Conservation (phyloP, 2,888 invertebrate genomes). For the Homarus gammarus region DNA sequence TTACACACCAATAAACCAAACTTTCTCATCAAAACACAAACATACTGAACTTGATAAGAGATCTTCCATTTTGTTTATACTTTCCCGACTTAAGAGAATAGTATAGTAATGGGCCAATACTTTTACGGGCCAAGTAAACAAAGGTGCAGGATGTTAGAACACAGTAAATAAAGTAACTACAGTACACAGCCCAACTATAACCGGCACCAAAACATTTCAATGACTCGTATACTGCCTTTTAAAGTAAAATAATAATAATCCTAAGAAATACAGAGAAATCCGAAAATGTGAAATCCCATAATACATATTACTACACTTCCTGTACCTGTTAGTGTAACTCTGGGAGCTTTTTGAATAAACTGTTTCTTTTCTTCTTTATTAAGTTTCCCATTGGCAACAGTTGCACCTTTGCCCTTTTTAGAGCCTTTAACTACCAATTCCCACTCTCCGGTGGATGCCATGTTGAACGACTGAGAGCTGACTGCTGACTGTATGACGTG, state of each 20-base stretch:
- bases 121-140: too few relatives aligned
- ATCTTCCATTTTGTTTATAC: too few relatives aligned
- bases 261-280: background rate
- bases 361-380: slow-evolving; percentile 59
- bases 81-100: too few relatives aligned
- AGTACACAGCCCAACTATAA: too few relatives aligned
- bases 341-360: slow-evolving; percentile 47
- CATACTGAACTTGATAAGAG: too few relatives aligned
- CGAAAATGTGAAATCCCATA: background rate
- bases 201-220: too few relatives aligned
- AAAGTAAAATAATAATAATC: background rate
- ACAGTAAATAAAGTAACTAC: too few relatives aligned
- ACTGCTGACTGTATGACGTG: too few relatives aligned
- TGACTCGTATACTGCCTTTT: background rate
- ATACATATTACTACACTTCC: slow-evolving; percentile 21
- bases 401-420: slow-evolving; percentile 40
- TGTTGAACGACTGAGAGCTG: slow-evolving; percentile 20
- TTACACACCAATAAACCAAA: too few relatives aligned
- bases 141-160: too few relatives aligned
- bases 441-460: slow-evolving; percentile 65
- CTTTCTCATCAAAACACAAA: too few relatives aligned
- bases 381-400: slow-evolving; percentile 60
- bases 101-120: too few relatives aligned
- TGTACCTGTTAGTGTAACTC: slow-evolving; percentile 50
- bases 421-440: slow-evolving; percentile 50